These are phyloP conservation scores for Salpingus planirostris DNA, from an alignment of 2,888 invertebrate species.

Conservation along the genomic window DNA sequence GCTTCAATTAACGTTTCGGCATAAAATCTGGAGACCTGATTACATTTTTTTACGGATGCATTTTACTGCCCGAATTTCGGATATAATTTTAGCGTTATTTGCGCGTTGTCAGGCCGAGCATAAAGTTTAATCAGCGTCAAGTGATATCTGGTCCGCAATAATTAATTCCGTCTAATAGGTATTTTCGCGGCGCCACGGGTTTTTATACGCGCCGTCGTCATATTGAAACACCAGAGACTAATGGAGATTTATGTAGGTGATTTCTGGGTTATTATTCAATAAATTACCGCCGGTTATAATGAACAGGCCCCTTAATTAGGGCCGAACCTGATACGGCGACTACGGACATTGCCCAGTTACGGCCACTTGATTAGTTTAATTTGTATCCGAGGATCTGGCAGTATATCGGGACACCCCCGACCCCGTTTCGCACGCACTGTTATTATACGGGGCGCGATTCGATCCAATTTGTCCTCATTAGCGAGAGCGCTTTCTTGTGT, in stretches of 20 bases:
- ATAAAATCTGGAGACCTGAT: not conserved
- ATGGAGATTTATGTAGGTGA: constrained; percentile 42
- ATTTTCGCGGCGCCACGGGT: constrained; percentile 31
- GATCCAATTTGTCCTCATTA: constrained; percentile 17
- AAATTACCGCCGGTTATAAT: constrained; percentile 39
- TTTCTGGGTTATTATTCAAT: constrained; percentile 42
- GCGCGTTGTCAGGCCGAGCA: constrained; percentile 7
- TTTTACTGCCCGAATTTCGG: constrained; percentile 1
- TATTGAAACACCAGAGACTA: constrained; percentile 36
- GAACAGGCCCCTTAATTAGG: constrained; percentile 39
- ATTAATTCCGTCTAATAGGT: constrained; percentile 34
- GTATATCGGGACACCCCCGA: constrained; percentile 9
- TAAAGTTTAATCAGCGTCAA: constrained; percentile 19
- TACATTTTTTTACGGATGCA: constrained; percentile 1
- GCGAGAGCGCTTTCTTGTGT: no score
- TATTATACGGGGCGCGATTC: constrained; percentile 10
- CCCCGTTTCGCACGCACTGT: constrained; percentile 5
- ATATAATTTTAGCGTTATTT: constrained; percentile 5
- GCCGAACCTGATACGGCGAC: constrained; percentile 36
- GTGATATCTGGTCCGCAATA: constrained; percentile 17
- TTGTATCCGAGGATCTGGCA: constrained; percentile 34
- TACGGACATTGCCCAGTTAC: constrained; percentile 36
- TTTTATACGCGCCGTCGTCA: constrained; percentile 32
- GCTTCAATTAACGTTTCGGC: no score
- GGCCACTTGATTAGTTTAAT: constrained; percentile 40